phyloP scores from a whole-genome alignment of 2,113 vertebrate genomes.

The Bos javanicus region DNA sequence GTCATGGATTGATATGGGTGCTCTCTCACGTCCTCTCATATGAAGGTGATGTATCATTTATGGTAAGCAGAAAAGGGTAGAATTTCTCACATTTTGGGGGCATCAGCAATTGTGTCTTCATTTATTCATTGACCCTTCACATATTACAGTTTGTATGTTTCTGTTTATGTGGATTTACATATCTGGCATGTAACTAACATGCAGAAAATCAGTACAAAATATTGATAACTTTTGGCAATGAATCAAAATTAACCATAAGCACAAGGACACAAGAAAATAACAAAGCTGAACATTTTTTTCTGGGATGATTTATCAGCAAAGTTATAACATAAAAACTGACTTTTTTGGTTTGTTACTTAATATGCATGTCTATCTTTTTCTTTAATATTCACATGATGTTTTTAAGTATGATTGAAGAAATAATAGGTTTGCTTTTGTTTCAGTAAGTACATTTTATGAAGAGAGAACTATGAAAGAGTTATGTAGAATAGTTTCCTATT shows the following conservation, averaged over 20 bases:
- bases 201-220: not conserved
- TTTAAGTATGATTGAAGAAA: not conserved
- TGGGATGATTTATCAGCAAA: not conserved
- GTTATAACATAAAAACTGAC: not conserved
- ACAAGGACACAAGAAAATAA: not conserved
- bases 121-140: not conserved
- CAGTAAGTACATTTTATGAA: not conserved
- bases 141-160: not conserved
- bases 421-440: not conserved
- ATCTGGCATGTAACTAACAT: not conserved
- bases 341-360: not conserved
- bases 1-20: not conserved
- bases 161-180: not conserved
- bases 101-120: not conserved
- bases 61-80: not conserved
- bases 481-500: not conserved
- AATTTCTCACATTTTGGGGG: not conserved
- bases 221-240: not conserved
- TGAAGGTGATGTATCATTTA: not conserved
- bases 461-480: not conserved
- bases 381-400: not conserved
- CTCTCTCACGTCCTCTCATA: not conserved
- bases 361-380: not conserved
- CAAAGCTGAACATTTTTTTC: not conserved
- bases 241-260: not conserved